phyloP scores from a whole-genome alignment of 2,888 invertebrate species.

The Hirudinaria manillensis region DNA sequence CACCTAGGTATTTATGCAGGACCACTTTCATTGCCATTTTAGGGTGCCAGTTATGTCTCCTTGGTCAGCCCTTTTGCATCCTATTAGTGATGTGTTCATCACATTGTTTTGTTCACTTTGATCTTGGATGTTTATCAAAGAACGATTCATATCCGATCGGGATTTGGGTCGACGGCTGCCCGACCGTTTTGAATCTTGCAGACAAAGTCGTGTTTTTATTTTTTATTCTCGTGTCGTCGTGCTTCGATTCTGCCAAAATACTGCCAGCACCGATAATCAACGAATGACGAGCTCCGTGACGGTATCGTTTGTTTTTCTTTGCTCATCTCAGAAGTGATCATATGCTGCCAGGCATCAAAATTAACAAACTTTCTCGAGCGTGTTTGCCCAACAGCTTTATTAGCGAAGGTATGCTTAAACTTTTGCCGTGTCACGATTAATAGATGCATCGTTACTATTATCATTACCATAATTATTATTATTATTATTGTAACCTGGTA shows the following conservation, averaged over 20 bases:
- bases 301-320: too few relatives aligned
- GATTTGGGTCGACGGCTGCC: not conserved
- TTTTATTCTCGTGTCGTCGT: too few relatives aligned
- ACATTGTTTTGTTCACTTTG: not conserved
- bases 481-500: not conserved
- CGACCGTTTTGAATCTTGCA: not conserved
- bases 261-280: too few relatives aligned
- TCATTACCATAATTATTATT: constrained; percentile 2
- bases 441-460: not conserved
- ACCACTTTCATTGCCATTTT: not conserved
- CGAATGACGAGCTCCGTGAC: too few relatives aligned
- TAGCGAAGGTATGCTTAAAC: too few relatives aligned
- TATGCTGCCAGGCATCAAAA: too few relatives aligned
- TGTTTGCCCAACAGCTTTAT: too few relatives aligned
- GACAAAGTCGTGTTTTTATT: not conserved
- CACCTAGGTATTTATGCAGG: not conserved
- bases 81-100: not conserved
- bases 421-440: not conserved
- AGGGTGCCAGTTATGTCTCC: not conserved
- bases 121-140: not conserved
- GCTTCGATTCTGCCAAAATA: too few relatives aligned
- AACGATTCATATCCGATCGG: not conserved
- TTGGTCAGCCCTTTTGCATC: not conserved
- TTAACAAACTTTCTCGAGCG: too few relatives aligned
- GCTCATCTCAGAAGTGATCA: too few relatives aligned